A percentile compares a stretch with the other conserved stretches of the same genome.
Conservation (phyloP, 2,888 invertebrate species). For the Heliconius charithonia region DNA sequence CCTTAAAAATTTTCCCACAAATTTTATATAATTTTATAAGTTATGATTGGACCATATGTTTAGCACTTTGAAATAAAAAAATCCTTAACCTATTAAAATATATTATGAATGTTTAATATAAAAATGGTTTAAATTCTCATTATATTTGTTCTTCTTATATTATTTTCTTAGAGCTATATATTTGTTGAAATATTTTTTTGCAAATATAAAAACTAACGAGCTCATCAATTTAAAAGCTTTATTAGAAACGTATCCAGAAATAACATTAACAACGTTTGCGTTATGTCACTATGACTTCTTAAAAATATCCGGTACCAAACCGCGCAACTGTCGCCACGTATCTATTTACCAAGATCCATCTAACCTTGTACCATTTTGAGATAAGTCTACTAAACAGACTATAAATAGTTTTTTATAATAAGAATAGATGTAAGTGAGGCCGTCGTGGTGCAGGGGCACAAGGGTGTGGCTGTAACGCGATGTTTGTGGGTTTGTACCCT, state of each 20-base stretch:
- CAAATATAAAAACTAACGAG: background rate
- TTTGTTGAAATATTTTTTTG: background rate
- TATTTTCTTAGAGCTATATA: no score
- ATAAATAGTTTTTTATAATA: conserved; percentile 40
- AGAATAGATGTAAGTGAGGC: background rate
- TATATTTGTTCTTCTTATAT: no score
- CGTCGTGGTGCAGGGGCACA: no score
- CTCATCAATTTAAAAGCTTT: conserved; percentile 2
- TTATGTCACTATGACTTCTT: conserved; percentile 66
- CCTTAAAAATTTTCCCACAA: conserved; percentile 27
- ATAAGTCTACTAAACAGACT: conserved; percentile 53
- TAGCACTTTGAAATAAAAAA: background rate
- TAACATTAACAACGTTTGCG: conserved; percentile 58
- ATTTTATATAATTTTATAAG: conserved; percentile 1
- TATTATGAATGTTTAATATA: no score
- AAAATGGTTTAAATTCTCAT: no score
- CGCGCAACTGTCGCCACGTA: conserved; percentile 63
- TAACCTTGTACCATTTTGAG: conserved; percentile 71
- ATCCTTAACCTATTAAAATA: no score
- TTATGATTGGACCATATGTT: background rate
- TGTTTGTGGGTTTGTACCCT: no score
- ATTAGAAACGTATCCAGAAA: conserved; percentile 59
- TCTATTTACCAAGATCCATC: conserved; percentile 68
- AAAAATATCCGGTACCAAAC: conserved; percentile 71
- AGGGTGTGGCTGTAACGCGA: no score